Conservation (phyloP, 23 tunicate genomes). For the Styela plicata region DNA sequence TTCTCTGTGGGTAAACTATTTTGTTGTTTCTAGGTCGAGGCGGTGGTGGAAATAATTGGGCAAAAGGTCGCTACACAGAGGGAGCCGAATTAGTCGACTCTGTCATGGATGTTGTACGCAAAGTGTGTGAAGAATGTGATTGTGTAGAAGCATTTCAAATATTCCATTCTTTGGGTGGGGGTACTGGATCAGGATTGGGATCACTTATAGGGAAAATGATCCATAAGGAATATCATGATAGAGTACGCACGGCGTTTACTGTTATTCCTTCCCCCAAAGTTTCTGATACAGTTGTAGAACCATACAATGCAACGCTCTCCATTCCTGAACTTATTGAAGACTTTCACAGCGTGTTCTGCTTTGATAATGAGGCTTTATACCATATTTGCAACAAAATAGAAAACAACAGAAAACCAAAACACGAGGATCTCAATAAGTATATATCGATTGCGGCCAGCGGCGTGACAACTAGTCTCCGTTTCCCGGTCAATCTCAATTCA, state of each 20-base stretch:
- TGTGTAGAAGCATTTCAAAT: background rate
- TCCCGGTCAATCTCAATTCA: background rate
- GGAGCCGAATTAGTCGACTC: background rate
- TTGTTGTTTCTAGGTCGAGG: background rate
- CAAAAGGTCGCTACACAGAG: background rate
- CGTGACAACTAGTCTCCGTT: background rate
- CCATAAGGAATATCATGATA: background rate
- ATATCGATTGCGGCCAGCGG: background rate
- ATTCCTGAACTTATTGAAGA: background rate
- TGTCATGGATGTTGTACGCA: background rate
- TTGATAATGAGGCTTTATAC: background rate
- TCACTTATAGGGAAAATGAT: background rate
- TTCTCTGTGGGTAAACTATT: too few species aligned
- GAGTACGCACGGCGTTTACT: background rate
- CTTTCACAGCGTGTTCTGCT: background rate
- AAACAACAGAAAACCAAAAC: background rate
- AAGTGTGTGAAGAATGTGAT: background rate
- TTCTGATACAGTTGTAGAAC: background rate
- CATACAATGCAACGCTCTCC: background rate
- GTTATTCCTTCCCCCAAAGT: background rate
- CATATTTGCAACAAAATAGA: background rate
- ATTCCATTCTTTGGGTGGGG: background rate
- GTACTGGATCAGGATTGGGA: background rate
- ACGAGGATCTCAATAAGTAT: background rate
- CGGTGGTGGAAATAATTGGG: background rate